Conservation (phyloP, 2,888 invertebrate genomes). For the Spilosoma lubricipeda region DNA sequence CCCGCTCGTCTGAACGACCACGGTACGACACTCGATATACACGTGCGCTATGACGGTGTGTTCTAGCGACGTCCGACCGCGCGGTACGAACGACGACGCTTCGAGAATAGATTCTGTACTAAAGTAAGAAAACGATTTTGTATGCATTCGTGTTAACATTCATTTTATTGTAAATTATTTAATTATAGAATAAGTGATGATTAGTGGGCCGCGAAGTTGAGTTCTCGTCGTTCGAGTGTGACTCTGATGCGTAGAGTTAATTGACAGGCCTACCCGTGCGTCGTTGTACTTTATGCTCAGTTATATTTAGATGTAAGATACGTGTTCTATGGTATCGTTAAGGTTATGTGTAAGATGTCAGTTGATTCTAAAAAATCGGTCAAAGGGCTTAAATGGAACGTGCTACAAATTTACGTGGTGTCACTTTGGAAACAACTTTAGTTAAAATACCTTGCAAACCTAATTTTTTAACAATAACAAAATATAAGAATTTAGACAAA, state of each 20-base stretch:
- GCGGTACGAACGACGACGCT: constrained; percentile 57
- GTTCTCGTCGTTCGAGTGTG: constrained; percentile 58
- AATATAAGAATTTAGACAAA: background rate
- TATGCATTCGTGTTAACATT: constrained; percentile 79
- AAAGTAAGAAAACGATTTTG: constrained; percentile 63
- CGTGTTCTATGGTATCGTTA: constrained; percentile 48
- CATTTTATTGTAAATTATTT: constrained; percentile 82
- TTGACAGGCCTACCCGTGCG: constrained; percentile 66
- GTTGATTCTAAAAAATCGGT: constrained; percentile 43
- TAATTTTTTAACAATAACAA: background rate
- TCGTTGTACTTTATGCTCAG: constrained; percentile 83
- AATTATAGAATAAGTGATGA: constrained; percentile 68
- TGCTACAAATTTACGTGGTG: background rate
- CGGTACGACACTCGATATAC: constrained; percentile 59
- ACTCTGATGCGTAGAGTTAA: constrained; percentile 56
- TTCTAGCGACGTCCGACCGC: constrained; percentile 48
- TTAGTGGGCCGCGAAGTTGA: constrained; percentile 62
- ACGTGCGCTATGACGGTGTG: constrained; percentile 57
- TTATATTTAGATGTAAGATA: constrained; percentile 77
- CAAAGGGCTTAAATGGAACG: constrained; percentile 27
- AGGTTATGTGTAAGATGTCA: constrained; percentile 35
- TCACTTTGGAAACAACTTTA: background rate
- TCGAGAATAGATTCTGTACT: constrained; percentile 53
- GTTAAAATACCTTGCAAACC: background rate
- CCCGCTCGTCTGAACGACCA: constrained; percentile 39